Evolutionary conservation across 2,888 invertebrate species (phyloP), one percentile per base, ranked within the genome.

Genomic region (Exephanes ischioxanthus): DNA sequence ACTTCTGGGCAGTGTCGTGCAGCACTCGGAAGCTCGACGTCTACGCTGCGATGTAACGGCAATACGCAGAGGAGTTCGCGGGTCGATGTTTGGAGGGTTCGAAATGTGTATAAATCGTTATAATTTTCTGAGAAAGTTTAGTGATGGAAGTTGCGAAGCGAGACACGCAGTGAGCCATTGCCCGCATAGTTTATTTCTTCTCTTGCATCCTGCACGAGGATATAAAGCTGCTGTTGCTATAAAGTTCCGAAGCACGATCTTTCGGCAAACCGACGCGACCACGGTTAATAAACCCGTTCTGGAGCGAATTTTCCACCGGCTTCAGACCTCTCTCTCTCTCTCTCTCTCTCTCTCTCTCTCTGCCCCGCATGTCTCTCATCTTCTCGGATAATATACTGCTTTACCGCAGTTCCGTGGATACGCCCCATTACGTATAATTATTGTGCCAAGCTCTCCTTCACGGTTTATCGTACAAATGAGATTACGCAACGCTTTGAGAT

Each of bases 251-350:
- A 11, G 37, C 53, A 45, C 16, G 48, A 66, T 55, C 48, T 77
- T 67, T 26, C 66, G 72, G 72, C 48, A 26, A 45, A 68, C 33
- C 41, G 45, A 58, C 72, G n/a, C 58, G 45, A 61, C 41, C 63
- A 37, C 75, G 83, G 78, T 88, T 87, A 88, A 88, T 88, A 51
- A 66, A 87, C 83, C 67, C 58, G 80, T 79, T 83, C 84, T 79
- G 77, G 51, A 51, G 70, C 67, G 58, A 30, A 88, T 88, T 89
- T 89, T 88, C 45, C 85, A 84, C 76, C 80, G 67, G 76, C 80
- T 88, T 89, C 84, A 83, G 33, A 33, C 26, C 79, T n/a, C 53
- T 53, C 14, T 11, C 41, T n/a, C n/a, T 16, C 51, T 51, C 16
- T 58, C 30, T 30, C 30, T 30, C 2, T 30, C 79, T n/a, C 53